Evolutionary conservation across 2,888 invertebrate genomes (phyloP), one percentile per base, ranked within the genome.

Genomic region (Neria commutata): DNA sequence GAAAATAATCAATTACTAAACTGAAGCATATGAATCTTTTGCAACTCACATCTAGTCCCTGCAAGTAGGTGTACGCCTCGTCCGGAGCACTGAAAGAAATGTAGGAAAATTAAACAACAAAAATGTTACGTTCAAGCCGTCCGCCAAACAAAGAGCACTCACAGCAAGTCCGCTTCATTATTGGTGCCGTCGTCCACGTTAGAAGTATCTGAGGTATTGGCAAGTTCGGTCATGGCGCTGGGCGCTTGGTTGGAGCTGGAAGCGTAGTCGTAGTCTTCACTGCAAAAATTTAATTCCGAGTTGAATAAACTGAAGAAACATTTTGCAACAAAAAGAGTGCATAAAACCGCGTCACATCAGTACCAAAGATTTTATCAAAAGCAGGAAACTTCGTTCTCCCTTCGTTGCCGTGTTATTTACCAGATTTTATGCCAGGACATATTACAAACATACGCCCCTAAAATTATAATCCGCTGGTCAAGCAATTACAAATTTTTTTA

Each of bases 41-140:
- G 6, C 55, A 37, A 72, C 78, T 72, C 56, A 77, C 77, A 64
- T 78, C 69, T 1, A 77, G 62, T 19, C 73, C 78, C 58, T 77
- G 74, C n/a, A 77, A 64, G 60, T 69, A 77, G 19, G 75, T 67
- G 67, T 70, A 66, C 1, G 74, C 68, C 25, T 76, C 77, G 42
- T 68, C 68, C 34, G 62, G 53, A n/a, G 56, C 56, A 40, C 68
- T 69, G 50, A n/a, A n/a, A n/a, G n/a, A n/a, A n/a, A n/a, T n/a
- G 53, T 37, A 67, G 67, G 46, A 21, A 63, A 57, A 33, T 17
- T 10, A 21, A 21, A 45, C 5, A 45, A 63, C 33, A 48, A 42
- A 4, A 46, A 10, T 8, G 25, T 54, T 19, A 55, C 42, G 60
- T 56, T 63, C 54, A 56, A 34, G 17, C 59, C 56, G 2, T 65